Conservation (phyloP, 1,140 invertebrate species). For the Pseudachorutes palmiensis region DNA sequence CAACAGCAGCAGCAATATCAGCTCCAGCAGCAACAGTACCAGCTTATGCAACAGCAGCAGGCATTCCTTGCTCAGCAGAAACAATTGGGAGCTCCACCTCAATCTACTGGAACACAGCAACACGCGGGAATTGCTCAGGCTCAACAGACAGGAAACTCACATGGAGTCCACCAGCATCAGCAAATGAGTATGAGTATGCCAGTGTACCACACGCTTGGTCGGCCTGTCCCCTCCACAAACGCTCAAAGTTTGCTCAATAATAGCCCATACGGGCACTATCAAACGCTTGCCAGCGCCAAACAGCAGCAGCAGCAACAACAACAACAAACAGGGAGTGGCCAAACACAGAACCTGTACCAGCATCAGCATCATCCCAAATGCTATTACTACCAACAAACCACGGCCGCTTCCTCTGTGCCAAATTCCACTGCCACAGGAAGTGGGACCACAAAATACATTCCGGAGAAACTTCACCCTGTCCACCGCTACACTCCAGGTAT, state of each 20-base stretch:
- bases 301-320: constrained; percentile 21
- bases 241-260: constrained; percentile 29
- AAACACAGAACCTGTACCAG: constrained; percentile 15
- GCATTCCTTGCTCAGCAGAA: constrained; percentile 10
- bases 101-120: constrained; percentile 7
- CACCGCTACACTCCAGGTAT: constrained; percentile 37
- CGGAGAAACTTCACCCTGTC: constrained; percentile 37
- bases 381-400: constrained; percentile 35
- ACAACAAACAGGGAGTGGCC: background rate
- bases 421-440: background rate
- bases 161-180: constrained; percentile 8
- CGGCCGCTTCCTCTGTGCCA: constrained; percentile 1
- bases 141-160: constrained; percentile 11
- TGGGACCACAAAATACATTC: constrained; percentile 32
- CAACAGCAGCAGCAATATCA: constrained; percentile 30
- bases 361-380: constrained; percentile 38
- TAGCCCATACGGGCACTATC: constrained; percentile 29
- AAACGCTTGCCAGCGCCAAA: constrained; percentile 22
- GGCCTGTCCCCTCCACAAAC: constrained; percentile 22
- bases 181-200: constrained; percentile 14
- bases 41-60: constrained; percentile 24
- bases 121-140: constrained; percentile 10
- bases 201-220: constrained; percentile 27
- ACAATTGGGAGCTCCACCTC: constrained; percentile 16
- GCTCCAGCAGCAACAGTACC: constrained; percentile 21